Conservation (phyloP, 2,797 vertebrate genomes). For the Manis pentadactyla region DNA sequence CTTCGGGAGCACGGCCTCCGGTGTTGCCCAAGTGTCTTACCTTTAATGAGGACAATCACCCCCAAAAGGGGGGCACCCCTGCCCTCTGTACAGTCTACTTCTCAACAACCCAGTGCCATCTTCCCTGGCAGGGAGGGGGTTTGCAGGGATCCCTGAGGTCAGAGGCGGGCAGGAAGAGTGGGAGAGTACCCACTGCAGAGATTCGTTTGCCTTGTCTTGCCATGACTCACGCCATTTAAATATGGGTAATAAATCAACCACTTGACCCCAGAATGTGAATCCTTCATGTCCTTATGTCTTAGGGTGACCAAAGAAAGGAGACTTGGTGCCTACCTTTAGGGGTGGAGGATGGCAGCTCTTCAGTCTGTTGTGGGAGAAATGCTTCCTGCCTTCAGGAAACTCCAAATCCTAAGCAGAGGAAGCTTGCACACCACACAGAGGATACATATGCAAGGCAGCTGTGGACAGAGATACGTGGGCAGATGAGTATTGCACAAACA, state of each 20-base stretch:
- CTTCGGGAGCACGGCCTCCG: neutral
- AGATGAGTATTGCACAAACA: neutral
- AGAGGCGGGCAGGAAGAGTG: neutral
- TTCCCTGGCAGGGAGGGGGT: neutral
- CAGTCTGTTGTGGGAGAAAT: neutral
- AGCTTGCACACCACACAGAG: neutral
- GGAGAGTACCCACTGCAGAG: neutral
- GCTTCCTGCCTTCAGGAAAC: neutral
- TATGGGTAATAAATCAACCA: constrained; percentile 35
- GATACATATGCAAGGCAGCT: neutral
- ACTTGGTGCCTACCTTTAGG: neutral
- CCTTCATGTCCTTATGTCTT: constrained; percentile 27
- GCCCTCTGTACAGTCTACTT: neutral
- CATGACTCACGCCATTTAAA: constrained; percentile 1
- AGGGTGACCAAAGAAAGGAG: constrained; percentile 31
- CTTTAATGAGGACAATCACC: neutral
- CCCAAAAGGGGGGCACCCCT: neutral
- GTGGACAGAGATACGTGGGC: neutral
- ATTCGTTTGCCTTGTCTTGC: neutral
- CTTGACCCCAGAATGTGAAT: neutral
- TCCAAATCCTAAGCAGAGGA: neutral
- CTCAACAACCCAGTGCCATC: neutral
- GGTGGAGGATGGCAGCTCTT: neutral
- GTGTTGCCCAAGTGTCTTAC: neutral
- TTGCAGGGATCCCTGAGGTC: neutral